Conservation (phyloP, 1,140 invertebrate genomes). For the Hyles euphorbiae region DNA sequence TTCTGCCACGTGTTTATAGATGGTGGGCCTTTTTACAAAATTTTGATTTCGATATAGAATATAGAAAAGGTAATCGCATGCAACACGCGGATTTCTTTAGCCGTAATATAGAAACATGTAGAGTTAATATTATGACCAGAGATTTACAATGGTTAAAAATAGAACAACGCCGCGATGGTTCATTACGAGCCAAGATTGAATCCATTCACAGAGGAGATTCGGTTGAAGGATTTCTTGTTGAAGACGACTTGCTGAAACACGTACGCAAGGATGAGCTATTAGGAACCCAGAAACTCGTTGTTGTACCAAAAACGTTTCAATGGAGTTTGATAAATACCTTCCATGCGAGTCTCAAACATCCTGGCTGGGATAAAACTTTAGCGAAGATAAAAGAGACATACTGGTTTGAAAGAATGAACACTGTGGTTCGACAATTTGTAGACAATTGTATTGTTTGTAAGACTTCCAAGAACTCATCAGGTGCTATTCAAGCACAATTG, state of each 20-base stretch:
- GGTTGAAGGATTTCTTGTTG: neutral
- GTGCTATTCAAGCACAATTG: slow-evolving; percentile 28
- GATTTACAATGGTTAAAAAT: neutral
- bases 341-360: slow-evolving; percentile 10
- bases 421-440: slow-evolving; percentile 22
- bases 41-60: slow-evolving; percentile 19
- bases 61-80: slow-evolving; percentile 18
- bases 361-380: slow-evolving; percentile 3
- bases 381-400: slow-evolving; percentile 11
- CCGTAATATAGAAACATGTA: slow-evolving; percentile 11
- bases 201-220: neutral
- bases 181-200: slow-evolving; percentile 11
- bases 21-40: slow-evolving; percentile 43
- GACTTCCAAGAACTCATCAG: slow-evolving; percentile 23
- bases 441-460: slow-evolving; percentile 29
- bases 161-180: slow-evolving; percentile 2
- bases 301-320: too few species aligned
- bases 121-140: slow-evolving; percentile 10
- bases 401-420: slow-evolving; percentile 29
- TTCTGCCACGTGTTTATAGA: slow-evolving; percentile 32
- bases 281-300: slow-evolving; percentile 4
- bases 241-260: slow-evolving; percentile 12
- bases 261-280: slow-evolving; percentile 8
- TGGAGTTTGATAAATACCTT: neutral
- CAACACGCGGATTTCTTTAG: slow-evolving; percentile 15